These are phyloP conservation scores for Nothura maculosa DNA, from an alignment of 2,797 vertebrate genomes.

Conservation along the genomic window DNA sequence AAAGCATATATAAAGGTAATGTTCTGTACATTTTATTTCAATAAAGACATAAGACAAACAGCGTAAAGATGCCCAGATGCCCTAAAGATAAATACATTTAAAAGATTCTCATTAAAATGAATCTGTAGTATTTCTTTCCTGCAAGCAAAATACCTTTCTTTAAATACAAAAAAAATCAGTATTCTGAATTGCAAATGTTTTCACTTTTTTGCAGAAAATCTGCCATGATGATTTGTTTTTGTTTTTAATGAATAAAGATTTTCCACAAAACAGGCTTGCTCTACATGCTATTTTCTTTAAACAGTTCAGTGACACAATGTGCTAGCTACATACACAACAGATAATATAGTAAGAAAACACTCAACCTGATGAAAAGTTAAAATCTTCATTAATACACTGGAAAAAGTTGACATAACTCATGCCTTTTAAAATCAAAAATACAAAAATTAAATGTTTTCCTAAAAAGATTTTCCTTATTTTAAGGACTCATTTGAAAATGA, in stretches of 20 bases:
- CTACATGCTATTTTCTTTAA: constrained; percentile 93
- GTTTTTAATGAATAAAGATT: constrained; percentile 91
- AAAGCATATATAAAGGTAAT: constrained; percentile 83
- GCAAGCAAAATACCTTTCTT: constrained; percentile 91
- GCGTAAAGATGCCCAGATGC: constrained; percentile 90
- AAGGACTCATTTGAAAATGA: constrained; percentile 95
- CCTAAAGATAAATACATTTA: constrained; percentile 95
- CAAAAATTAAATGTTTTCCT: constrained; percentile 92
- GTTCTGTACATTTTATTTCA: constrained; percentile 89
- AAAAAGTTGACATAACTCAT: constrained; percentile 97
- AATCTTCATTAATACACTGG: constrained; percentile 99
- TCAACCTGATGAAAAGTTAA: constrained; percentile 96
- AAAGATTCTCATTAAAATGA: constrained; percentile 89
- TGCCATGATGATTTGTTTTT: constrained; percentile 90
- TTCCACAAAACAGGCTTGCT: constrained; percentile 93
- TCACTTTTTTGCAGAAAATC: constrained; percentile 89
- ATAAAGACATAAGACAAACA: constrained; percentile 90
- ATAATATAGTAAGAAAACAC: constrained; percentile 93
- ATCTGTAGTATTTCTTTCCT: constrained; percentile 88
- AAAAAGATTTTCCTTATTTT: constrained; percentile 96
- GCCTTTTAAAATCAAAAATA: constrained; percentile 98
- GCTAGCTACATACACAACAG: constrained; percentile 93
- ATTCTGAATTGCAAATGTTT: constrained; percentile 87
- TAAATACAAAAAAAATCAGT: constrained; percentile 85
- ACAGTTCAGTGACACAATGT: constrained; percentile 95